A percentile compares a stretch with the other conserved stretches of the same genome.
Evolutionary conservation across 2,113 vertebrate genomes (phyloP).

Genomic region (Melanocharis versteri): DNA sequence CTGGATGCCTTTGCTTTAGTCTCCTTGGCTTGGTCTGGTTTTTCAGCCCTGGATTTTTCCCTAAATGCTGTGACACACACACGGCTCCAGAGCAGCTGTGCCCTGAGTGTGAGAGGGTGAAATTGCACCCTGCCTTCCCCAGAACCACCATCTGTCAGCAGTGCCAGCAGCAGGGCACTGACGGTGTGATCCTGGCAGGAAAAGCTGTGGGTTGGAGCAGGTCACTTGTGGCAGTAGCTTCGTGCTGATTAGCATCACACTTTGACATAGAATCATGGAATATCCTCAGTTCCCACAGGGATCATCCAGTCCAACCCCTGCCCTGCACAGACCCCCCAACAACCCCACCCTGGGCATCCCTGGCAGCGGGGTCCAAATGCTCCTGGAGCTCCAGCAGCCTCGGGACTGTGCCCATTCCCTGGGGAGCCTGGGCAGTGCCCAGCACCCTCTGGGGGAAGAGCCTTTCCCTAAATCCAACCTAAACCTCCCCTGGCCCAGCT

Average conservation of each 20-base stretch:
- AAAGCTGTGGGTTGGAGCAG: not conserved
- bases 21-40: not conserved
- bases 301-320: not conserved
- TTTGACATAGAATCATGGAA: not conserved
- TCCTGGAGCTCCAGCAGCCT: not conserved
- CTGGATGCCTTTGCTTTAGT: not conserved
- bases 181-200: not conserved
- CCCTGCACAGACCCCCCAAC: not conserved
- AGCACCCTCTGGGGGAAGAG: not conserved
- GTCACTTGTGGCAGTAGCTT: not conserved
- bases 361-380: rapidly evolving
- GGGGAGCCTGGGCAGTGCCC: not conserved
- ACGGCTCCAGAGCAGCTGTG: not conserved
- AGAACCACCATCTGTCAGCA: not conserved
- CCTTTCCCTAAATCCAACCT: not conserved
- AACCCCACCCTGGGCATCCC: not conserved
- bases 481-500: rapidly evolving
- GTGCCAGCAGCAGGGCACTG: not conserved
- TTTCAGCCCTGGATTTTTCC: not conserved
- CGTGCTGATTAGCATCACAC: rapidly evolving
- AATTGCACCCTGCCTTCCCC: not conserved
- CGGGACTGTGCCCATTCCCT: not conserved
- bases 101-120: not conserved
- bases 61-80: not conserved
- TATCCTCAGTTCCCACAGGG: not conserved